Evolutionary conservation across 2,113 vertebrate genomes (phyloP).

Genomic region (Camelus dromedarius): DNA sequence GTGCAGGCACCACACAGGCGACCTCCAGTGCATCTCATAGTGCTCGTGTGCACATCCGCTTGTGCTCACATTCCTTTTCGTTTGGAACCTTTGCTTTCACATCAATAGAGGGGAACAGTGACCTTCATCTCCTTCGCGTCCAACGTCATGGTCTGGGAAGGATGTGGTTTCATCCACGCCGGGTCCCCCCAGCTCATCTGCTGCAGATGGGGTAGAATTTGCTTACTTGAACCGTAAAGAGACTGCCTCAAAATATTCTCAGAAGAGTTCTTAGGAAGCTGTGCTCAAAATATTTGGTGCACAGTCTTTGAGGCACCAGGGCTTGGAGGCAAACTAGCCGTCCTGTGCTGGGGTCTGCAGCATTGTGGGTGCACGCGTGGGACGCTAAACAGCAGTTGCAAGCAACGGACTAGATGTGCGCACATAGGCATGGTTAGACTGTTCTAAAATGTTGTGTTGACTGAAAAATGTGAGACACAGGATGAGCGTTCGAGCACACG

Average conservation of each 20-base stretch:
- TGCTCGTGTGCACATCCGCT: neutral
- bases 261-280: neutral
- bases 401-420: rapidly evolving
- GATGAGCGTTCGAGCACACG: no score
- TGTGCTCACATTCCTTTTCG: neutral
- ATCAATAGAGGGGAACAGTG: no score
- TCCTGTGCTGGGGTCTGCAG: rapidly evolving
- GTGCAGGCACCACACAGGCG: rapidly evolving
- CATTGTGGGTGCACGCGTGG: neutral
- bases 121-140: neutral
- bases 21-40: neutral
- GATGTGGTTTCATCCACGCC: rapidly evolving
- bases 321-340: rapidly evolving
- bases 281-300: rapidly evolving
- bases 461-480: neutral
- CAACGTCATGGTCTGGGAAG: rapidly evolving
- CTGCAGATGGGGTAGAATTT: rapidly evolving
- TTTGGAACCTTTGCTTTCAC: neutral
- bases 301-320: rapidly evolving
- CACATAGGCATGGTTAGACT: rapidly evolving
- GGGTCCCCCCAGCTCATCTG: rapidly evolving
- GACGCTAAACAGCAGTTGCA: neutral
- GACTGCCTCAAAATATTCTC: neutral
- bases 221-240: rapidly evolving
- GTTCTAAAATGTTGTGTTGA: no score